phyloP scores from a whole-genome alignment of 2,113 vertebrate genomes.

The Nothobranchius furzeri region DNA sequence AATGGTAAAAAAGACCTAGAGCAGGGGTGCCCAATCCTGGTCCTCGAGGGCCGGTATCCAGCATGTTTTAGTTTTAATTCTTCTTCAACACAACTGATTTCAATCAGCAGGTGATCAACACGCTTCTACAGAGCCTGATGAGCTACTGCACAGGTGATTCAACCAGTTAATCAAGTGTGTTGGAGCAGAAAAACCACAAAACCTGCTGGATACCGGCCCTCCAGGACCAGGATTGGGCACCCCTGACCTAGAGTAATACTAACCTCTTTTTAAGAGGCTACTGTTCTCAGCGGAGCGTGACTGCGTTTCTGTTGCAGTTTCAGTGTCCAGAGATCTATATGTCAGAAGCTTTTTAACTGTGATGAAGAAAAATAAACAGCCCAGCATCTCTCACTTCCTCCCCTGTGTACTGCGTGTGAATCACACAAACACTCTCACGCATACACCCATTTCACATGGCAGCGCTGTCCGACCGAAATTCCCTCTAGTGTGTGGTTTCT shows the following conservation, averaged over 20 bases:
- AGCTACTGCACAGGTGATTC: no score
- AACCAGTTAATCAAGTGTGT: no score
- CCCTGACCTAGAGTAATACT: neutral
- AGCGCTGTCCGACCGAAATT: slow-evolving; percentile 46
- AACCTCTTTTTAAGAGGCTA: neutral
- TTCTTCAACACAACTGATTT: no score
- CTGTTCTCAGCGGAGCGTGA: neutral
- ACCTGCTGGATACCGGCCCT: no score
- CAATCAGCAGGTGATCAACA: no score
- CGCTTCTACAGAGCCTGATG: no score
- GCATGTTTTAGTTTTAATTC: no score
- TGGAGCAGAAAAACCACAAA: no score
- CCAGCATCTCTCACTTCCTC: slow-evolving; percentile 15
- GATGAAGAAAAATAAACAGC: slow-evolving; percentile 17
- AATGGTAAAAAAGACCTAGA: no score
- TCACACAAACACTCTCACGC: slow-evolving; percentile 19
- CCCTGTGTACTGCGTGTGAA: slow-evolving; percentile 22
- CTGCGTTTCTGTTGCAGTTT: slow-evolving; percentile 14
- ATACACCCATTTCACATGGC: slow-evolving; percentile 36
- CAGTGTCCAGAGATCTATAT: slow-evolving; percentile 22
- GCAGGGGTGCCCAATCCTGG: no score
- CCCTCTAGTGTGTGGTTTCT: slow-evolving; percentile 30
- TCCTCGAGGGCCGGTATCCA: no score
- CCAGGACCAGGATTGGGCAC: no score
- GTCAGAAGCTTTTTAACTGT: slow-evolving; percentile 39